Evolutionary conservation across 23 tunicate species (phyloP).

Genomic region (Aplidium turbinatum): DNA sequence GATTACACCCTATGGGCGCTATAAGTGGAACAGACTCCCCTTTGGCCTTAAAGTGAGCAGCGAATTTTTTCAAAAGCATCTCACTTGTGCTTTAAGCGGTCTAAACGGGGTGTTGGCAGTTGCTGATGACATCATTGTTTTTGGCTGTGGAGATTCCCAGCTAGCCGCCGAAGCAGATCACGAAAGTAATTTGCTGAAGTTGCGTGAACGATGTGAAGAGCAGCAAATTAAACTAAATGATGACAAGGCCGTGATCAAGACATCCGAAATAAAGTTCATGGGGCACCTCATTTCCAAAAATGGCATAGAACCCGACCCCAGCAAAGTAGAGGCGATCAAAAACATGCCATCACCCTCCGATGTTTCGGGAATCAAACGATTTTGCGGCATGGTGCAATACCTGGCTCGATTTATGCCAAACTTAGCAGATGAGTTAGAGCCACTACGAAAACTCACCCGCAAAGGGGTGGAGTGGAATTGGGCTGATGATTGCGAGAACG

Average conservation of each 20-base stretch:
- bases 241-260: slow-evolving; percentile 14
- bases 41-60: slow-evolving; percentile 25
- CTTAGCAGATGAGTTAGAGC: slow-evolving; percentile 8
- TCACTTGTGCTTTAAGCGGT: not conserved
- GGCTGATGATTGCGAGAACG: slow-evolving; percentile 24
- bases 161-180: slow-evolving; percentile 14
- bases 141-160: slow-evolving; percentile 3
- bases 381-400: slow-evolving; percentile 16
- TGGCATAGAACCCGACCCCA: slow-evolving; percentile 18
- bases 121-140: slow-evolving; percentile 24
- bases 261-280: slow-evolving; percentile 22
- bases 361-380: not conserved
- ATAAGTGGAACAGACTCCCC: slow-evolving; percentile 9
- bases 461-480: slow-evolving; percentile 17
- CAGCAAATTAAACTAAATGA: slow-evolving; percentile 23
- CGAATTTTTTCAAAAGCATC: slow-evolving; percentile 23
- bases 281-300: slow-evolving; percentile 18
- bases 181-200: not conserved
- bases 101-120: slow-evolving; percentile 21
- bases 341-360: slow-evolving; percentile 15
- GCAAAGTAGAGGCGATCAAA: slow-evolving; percentile 1
- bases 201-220: slow-evolving; percentile 2
- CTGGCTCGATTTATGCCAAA: slow-evolving; percentile 28
- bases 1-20: slow-evolving; percentile 22
- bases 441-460: slow-evolving; percentile 8